Percentiles rank a stretch among this genome's conserved stretches.
phyloP scores from a whole-genome alignment of 2,113 vertebrate genomes.

The Acrocephalus kingi region DNA sequence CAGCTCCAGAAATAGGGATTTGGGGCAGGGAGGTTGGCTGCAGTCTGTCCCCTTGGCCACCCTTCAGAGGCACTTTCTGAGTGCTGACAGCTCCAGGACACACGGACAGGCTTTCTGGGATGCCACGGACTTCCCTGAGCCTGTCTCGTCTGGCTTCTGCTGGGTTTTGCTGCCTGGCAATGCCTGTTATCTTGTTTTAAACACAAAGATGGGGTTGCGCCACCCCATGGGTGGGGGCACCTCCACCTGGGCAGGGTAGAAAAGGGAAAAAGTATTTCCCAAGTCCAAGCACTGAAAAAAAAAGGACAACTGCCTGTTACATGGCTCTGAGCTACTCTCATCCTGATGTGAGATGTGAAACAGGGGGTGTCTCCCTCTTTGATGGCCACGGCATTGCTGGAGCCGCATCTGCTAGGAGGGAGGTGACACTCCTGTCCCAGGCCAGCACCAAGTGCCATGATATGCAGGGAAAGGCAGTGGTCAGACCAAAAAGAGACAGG shows the following conservation, averaged over 20 bases:
- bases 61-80: not conserved
- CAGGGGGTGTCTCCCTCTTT: not conserved
- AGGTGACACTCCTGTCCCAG: not conserved
- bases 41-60: not conserved
- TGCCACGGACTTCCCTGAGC: not conserved
- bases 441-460: accelerated
- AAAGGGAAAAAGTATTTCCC: not conserved
- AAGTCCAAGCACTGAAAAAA: not conserved
- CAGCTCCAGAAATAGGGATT: not conserved
- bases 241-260: not conserved
- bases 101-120: not conserved
- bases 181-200: not conserved
- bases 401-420: not conserved
- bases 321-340: not conserved
- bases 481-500: not conserved
- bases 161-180: not conserved
- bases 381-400: accelerated
- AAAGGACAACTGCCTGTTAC: not conserved
- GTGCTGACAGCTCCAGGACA: not conserved
- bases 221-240: not conserved
- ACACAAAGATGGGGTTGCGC: not conserved
- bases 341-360: not conserved
- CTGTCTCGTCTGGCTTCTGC: not conserved
- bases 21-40: not conserved
- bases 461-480: not conserved